These are phyloP conservation scores for Lepidostoma basale DNA, from an alignment of 1,140 invertebrate genomes.

Conservation along the genomic window DNA sequence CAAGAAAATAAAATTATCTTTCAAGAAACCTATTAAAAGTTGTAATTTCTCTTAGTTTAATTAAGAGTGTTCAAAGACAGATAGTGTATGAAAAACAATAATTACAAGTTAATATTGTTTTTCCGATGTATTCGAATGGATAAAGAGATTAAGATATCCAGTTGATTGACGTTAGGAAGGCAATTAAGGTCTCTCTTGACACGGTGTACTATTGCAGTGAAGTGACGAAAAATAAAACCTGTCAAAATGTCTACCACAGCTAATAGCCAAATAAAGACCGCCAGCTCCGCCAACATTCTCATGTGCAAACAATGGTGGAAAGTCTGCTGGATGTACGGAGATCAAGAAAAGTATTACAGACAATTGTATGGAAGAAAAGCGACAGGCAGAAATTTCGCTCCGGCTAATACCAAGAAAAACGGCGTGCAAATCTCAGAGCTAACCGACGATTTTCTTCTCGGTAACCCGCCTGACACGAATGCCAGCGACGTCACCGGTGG, in stretches of 20 bases:
- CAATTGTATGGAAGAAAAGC: slow-evolving; percentile 74
- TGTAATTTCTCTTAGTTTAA: too few relatives aligned
- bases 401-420: slow-evolving; percentile 50
- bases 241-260: slow-evolving; percentile 59
- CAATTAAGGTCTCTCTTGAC: too few relatives aligned
- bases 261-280: slow-evolving; percentile 58
- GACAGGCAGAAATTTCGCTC: slow-evolving; percentile 54
- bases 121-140: too few relatives aligned
- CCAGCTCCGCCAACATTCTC: slow-evolving; percentile 70
- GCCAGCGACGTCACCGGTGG: slow-evolving; percentile 46
- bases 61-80: too few relatives aligned
- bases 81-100: too few relatives aligned
- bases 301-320: slow-evolving; percentile 89
- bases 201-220: too few relatives aligned
- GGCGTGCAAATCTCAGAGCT: slow-evolving; percentile 59
- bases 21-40: too few relatives aligned
- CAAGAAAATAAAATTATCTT: too few relatives aligned
- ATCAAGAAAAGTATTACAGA: slow-evolving; percentile 82
- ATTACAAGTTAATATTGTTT: too few relatives aligned
- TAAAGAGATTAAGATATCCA: too few relatives aligned
- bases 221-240: slow-evolving; percentile 13
- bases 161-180: too few relatives aligned
- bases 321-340: slow-evolving; percentile 84
- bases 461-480: slow-evolving; percentile 30
- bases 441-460: slow-evolving; percentile 57